phyloP scores from a whole-genome alignment of 2,113 vertebrate genomes.

The Leuciscus idus region DNA sequence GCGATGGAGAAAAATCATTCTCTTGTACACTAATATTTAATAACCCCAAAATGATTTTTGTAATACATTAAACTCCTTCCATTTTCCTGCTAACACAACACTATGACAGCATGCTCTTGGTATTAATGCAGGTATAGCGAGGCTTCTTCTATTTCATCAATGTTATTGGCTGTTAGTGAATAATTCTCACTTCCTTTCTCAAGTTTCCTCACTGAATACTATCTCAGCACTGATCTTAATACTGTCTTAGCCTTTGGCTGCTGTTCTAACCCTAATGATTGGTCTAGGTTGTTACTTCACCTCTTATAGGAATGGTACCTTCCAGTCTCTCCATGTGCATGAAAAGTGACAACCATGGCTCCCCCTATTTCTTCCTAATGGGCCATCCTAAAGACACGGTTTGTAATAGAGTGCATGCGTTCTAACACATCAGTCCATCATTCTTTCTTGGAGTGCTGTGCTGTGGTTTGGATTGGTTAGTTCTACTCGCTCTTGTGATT shows the following conservation, averaged over 20 bases:
- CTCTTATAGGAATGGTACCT: slow-evolving; percentile 99
- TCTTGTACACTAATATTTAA: slow-evolving; percentile 29
- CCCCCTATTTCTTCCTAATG: slow-evolving; percentile 99
- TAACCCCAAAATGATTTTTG: background rate
- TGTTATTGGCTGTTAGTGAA: slow-evolving; percentile 26
- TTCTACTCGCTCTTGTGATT: slow-evolving; percentile 7
- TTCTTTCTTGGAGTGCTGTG: slow-evolving; percentile 61
- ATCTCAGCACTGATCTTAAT: slow-evolving; percentile 73
- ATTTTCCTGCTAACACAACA: slow-evolving; percentile 1
- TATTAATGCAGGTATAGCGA: slow-evolving; percentile 22
- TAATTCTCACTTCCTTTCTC: slow-evolving; percentile 28
- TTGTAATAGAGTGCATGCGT: slow-evolving; percentile 93
- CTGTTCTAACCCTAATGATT: slow-evolving; percentile 99
- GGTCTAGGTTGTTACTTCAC: slow-evolving; percentile 99
- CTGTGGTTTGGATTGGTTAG: slow-evolving; percentile 59
- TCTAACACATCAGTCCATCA: slow-evolving; percentile 78
- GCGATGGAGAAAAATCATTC: background rate
- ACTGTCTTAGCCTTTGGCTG: slow-evolving; percentile 78
- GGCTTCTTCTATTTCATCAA: slow-evolving; percentile 11
- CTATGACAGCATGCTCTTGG: slow-evolving; percentile 38
- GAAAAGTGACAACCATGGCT: slow-evolving; percentile 99
- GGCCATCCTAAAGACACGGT: slow-evolving; percentile 99
- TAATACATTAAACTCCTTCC: background rate
- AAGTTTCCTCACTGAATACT: slow-evolving; percentile 72
- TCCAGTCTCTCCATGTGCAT: slow-evolving; percentile 99